Evolutionary conservation across 1,140 invertebrate genomes (phyloP).

Genomic region (Calosoma granatense): DNA sequence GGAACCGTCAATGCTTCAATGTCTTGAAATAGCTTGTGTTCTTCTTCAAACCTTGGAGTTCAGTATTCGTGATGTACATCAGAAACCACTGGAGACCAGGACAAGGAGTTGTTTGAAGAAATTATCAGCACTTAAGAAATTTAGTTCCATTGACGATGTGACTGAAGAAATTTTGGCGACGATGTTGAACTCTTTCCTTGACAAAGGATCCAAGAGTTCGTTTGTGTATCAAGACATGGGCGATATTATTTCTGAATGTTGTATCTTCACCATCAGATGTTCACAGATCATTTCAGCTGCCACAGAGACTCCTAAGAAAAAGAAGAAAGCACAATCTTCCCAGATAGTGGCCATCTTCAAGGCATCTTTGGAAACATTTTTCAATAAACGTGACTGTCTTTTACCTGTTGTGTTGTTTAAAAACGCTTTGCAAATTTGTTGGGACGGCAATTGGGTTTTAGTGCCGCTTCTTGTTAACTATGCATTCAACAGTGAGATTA

Average conservation of each 20-base stretch:
- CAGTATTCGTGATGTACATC: slow-evolving; percentile 54
- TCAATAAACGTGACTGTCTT: slow-evolving; percentile 49
- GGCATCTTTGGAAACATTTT: slow-evolving; percentile 44
- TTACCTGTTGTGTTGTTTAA: slow-evolving; percentile 54
- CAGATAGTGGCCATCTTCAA: slow-evolving; percentile 39
- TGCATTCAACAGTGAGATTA: slow-evolving; percentile 47
- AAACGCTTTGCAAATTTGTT: slow-evolving; percentile 46
- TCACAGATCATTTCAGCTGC: slow-evolving; percentile 36
- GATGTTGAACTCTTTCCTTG: slow-evolving; percentile 45
- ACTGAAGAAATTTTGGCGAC: slow-evolving; percentile 44
- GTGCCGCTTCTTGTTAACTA: slow-evolving; percentile 43
- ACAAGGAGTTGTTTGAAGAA: slow-evolving; percentile 50
- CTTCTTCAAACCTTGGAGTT: slow-evolving; percentile 54
- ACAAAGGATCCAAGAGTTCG: slow-evolving; percentile 50
- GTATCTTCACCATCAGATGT: slow-evolving; percentile 53
- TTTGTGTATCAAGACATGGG: slow-evolving; percentile 56
- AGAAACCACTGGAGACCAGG: slow-evolving; percentile 52
- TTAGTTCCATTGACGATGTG: slow-evolving; percentile 44
- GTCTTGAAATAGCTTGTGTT: slow-evolving; percentile 54
- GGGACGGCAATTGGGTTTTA: slow-evolving; percentile 49
- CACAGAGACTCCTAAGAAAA: slow-evolving; percentile 29
- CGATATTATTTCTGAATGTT: slow-evolving; percentile 52
- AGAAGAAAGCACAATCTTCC: slow-evolving; percentile 29
- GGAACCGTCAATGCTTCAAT: slow-evolving; percentile 50
- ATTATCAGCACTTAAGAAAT: slow-evolving; percentile 49